Base-by-base conservation (phyloP, 2,113 vertebrate genomes). In the Toxotes jaculatrix region DNA sequence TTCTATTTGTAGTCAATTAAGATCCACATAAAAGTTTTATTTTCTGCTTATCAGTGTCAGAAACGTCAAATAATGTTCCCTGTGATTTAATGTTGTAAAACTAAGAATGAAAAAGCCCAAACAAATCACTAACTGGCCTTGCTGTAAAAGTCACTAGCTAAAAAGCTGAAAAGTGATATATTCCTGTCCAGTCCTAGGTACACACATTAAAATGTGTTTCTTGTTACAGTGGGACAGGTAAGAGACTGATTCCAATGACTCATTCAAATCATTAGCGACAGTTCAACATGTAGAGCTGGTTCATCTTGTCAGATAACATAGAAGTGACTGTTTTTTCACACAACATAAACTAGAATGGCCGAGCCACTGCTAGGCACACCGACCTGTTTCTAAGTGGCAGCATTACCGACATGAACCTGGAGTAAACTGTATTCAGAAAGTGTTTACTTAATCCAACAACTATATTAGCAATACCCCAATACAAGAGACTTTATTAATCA, bases 401-500 rank as follows among this genome's bases (percentile, higher is more conserved):
- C 21, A 4, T 64, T 19, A 27, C 9, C 19, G 45, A 27, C 1
- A 51, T 12, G 10, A 21, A 36, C 53, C 43, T n/a, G 17, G 21
- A 42, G 4, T 51, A 14, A 51, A 14, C 1, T 21, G 17, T 31
- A 40, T 7, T n/a, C n/a, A 55, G 32, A 49, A 61, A 16, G 21
- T 27, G 4, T 67, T 56, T 61, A n/a, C 31, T 32, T n/a, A 19
- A 71, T 43, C 21, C 16, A 43, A 59, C 7, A 69, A 57, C 47
- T 32, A 49, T 5, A 77, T 32, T 6, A 45, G 14, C 31, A 51
- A 71, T 5, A 21, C 11, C 47, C 14, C 55, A 13, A 32, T 14
- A 65, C 49, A 55, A 34, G 2, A 55, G 53, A 3, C 47, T 62
- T 27, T 11, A 72, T 68, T 23, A 43, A 65, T 60, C 84, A 70